Percentiles rank a stretch among this genome's conserved stretches.
These are phyloP conservation scores for Zaprionus vittiger DNA, from an alignment of 1,140 invertebrate species.

Conservation along the genomic window DNA sequence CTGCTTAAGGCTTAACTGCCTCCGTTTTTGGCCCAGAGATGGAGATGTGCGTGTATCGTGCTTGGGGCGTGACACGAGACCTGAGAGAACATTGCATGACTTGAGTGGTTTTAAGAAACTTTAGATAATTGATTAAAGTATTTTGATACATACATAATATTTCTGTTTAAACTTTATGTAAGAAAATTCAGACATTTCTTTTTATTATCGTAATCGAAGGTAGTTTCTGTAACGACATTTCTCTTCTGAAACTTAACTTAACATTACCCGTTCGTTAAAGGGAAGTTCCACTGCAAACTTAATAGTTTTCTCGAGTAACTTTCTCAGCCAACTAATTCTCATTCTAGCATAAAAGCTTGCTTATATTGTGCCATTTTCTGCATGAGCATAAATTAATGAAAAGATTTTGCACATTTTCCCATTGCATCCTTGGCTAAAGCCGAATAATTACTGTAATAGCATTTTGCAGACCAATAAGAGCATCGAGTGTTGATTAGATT, in stretches of 20 bases:
- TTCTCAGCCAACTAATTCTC: neutral
- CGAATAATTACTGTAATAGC: neutral
- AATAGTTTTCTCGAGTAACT: neutral
- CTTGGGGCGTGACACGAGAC: neutral
- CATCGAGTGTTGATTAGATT: constrained; percentile 1
- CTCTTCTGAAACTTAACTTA: too few species aligned
- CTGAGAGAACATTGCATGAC: neutral
- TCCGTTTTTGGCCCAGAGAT: constrained; percentile 10
- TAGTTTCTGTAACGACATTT: too few species aligned
- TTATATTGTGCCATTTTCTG: neutral
- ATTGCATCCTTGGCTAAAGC: neutral
- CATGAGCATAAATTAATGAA: constrained; percentile 15
- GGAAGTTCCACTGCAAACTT: neutral
- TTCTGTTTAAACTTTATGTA: neutral
- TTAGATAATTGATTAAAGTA: neutral
- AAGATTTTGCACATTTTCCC: constrained; percentile 8
- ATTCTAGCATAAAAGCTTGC: neutral
- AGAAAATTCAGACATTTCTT: too few species aligned
- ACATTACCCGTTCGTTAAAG: neutral
- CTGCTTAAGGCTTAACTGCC: constrained; percentile 35
- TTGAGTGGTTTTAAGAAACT: neutral
- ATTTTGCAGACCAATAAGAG: neutral
- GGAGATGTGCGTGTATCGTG: constrained; percentile 9
- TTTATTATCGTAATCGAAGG: too few species aligned
- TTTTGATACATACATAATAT: neutral